phyloP scores from a whole-genome alignment of 2,888 invertebrate genomes.

The Nezara viridula region DNA sequence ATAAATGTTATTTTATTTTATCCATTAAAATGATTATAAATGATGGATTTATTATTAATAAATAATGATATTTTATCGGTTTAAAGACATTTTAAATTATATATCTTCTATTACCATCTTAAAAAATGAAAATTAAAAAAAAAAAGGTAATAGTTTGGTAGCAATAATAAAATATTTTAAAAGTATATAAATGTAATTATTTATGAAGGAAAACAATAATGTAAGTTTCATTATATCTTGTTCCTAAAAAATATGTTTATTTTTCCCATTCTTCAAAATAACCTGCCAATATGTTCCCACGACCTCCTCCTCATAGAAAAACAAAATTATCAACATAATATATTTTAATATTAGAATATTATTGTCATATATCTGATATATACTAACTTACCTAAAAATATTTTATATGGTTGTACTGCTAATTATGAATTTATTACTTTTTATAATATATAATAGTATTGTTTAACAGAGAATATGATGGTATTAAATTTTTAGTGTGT shows the following conservation, averaged over 20 bases:
- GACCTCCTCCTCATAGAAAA: neutral
- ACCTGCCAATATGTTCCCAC: neutral
- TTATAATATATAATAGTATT: slow-evolving; percentile 3
- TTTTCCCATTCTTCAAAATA: neutral
- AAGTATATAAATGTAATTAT: neutral
- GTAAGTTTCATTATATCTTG: neutral
- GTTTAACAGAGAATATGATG: neutral
- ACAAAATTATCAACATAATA: neutral
- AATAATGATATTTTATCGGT: slow-evolving; percentile 4
- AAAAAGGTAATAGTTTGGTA: slow-evolving; percentile 14
- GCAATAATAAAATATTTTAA: slow-evolving; percentile 38
- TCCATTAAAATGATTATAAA: neutral
- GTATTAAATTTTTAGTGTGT: slow-evolving; percentile 40
- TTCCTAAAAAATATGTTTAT: neutral
- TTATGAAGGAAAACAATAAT: neutral
- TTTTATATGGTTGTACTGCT: slow-evolving; percentile 43
- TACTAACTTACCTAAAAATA: slow-evolving; percentile 15
- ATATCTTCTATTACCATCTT: neutral
- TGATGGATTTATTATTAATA: neutral
- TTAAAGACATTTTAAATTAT: slow-evolving; percentile 3
- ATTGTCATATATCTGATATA: slow-evolving; percentile 4
- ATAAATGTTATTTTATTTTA: neutral
- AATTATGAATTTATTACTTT: slow-evolving; percentile 48
- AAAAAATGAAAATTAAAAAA: neutral
- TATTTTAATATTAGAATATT: slow-evolving; percentile 43